Evolutionary conservation across 2,888 invertebrate genomes (phyloP).

Genomic region (Schizotus pectinicornis): DNA sequence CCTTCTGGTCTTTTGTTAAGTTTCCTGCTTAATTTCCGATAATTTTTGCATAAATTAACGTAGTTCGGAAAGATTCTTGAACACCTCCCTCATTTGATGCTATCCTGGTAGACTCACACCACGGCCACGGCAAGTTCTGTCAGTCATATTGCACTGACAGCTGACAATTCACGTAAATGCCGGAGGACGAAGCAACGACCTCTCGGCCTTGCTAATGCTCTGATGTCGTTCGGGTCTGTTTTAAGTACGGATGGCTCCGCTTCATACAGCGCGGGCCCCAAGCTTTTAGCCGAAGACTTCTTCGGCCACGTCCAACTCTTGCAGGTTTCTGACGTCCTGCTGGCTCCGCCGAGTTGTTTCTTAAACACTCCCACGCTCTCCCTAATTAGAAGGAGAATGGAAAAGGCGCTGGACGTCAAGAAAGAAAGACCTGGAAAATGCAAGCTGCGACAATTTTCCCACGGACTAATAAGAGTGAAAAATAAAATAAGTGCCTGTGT

Average conservation of each 20-base stretch:
- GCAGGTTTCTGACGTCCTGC: conserved; percentile 36
- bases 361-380: conserved; percentile 48
- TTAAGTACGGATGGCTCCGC: conserved; percentile 13
- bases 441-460: too few relatives aligned
- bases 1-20: conserved; percentile 51
- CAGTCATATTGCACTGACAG: conserved; percentile 47
- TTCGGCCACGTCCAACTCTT: conserved; percentile 6
- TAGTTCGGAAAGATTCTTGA: conserved; percentile 9
- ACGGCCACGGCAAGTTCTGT: conserved; percentile 51
- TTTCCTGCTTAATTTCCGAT: conserved; percentile 53
- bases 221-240: conserved; percentile 6
- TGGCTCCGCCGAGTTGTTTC: conserved; percentile 39
- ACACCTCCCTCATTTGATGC: conserved; percentile 32
- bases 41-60: conserved; percentile 56
- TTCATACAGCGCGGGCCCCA: too few relatives aligned
- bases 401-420: background rate
- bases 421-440: background rate
- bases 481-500: too few relatives aligned
- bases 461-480: too few relatives aligned
- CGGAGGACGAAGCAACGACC: conserved; percentile 10
- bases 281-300: too few relatives aligned
- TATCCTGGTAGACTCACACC: conserved; percentile 38
- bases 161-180: conserved; percentile 25
- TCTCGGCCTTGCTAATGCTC: conserved; percentile 20
- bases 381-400: background rate